phyloP scores from a whole-genome alignment of 2,888 invertebrate genomes.

The Dicyrtomina minuta region DNA sequence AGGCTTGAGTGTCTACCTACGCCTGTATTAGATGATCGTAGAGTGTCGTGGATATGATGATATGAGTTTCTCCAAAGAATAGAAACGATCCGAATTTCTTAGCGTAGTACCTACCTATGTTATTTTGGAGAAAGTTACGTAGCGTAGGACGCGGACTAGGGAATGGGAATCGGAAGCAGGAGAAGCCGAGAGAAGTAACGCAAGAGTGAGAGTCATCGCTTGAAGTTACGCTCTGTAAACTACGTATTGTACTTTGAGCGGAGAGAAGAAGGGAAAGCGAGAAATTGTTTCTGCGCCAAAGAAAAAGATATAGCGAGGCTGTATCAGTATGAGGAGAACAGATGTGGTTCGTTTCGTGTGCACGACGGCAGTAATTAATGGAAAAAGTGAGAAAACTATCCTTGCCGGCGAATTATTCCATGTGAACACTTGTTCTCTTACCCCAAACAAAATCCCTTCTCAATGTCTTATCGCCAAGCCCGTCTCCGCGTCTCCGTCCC shows the following conservation, averaged over 20 bases:
- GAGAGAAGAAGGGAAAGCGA: not conserved
- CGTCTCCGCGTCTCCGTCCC: not conserved
- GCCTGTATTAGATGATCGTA: too few species aligned
- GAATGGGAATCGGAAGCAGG: not conserved
- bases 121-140: not conserved
- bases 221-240: conserved; percentile 12
- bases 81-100: too few species aligned
- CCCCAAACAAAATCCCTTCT: not conserved
- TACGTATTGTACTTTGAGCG: conserved; percentile 10
- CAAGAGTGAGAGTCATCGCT: not conserved
- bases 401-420: conserved; percentile 35
- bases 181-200: not conserved
- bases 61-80: not conserved
- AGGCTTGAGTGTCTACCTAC: too few species aligned
- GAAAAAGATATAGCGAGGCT: conserved; percentile 20
- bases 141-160: not conserved
- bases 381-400: conserved; percentile 40
- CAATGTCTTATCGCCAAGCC: not conserved
- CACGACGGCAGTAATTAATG: conserved; percentile 35
- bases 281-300: conserved; percentile 21
- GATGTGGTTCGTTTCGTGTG: conserved; percentile 26
- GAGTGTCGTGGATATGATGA: too few species aligned
- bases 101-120: too few species aligned
- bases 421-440: conserved; percentile 33
- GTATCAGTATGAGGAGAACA: conserved; percentile 25